Conservation (phyloP, 30 jellyfish, hydroid and myxozoan species). For the Phacellophora camtschatica region DNA sequence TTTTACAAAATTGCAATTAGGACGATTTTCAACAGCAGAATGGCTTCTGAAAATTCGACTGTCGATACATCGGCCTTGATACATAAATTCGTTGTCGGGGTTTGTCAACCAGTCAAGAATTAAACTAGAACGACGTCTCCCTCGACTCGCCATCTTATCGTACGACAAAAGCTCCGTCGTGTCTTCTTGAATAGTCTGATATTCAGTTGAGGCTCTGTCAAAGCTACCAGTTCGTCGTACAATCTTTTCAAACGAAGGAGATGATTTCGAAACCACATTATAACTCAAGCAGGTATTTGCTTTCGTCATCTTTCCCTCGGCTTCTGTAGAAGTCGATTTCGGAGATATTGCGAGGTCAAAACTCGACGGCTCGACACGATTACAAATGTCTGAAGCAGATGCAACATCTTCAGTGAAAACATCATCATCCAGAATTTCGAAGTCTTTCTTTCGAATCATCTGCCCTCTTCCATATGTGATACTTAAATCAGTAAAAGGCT, state of each 20-base stretch:
- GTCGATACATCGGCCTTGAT: conserved; percentile 31
- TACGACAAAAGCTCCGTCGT: not conserved
- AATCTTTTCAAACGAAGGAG: no score
- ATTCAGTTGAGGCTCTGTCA: not conserved
- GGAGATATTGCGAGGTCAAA: not conserved
- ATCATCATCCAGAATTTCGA: conserved; percentile 8
- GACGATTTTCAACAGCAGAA: conserved; percentile 45
- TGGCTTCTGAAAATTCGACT: conserved; percentile 53
- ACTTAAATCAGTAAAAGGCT: not conserved
- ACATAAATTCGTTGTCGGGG: conserved; percentile 53
- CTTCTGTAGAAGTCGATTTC: not conserved
- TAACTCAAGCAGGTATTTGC: no score
- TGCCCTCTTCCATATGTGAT: not conserved
- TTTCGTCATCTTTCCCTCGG: no score
- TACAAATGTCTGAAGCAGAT: not conserved
- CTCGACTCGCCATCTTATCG: conserved; percentile 12
- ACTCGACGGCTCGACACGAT: not conserved
- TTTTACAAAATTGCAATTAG: not conserved
- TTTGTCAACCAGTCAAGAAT: conserved; percentile 48
- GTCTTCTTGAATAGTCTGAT: not conserved
- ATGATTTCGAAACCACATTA: no score
- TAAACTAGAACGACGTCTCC: conserved; percentile 10
- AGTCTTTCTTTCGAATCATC: not conserved
- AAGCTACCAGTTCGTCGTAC: no score
- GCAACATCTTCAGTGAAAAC: not conserved